Conservation (phyloP, 2,797 vertebrate species). For the Xiphorhynchus erythropygius region DNA sequence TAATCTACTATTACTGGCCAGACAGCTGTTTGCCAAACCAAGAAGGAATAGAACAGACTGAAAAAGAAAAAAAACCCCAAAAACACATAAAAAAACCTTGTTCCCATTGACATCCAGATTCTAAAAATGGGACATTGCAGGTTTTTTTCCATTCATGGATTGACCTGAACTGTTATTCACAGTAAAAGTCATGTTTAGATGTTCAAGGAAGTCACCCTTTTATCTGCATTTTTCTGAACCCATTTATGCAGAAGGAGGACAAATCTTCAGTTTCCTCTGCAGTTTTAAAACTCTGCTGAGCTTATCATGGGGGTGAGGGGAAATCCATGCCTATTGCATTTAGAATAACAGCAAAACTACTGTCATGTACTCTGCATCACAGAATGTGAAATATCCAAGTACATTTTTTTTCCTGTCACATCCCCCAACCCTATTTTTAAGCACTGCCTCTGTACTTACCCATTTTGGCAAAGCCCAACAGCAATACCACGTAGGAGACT, state of each 20-base stretch:
- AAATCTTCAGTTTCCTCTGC: not conserved
- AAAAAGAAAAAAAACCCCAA: not conserved
- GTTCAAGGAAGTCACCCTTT: not conserved
- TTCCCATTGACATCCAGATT: not conserved
- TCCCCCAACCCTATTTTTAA: constrained; percentile 41
- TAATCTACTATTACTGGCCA: constrained; percentile 49
- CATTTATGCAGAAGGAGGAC: not conserved
- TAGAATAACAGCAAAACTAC: not conserved
- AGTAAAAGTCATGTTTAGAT: not conserved
- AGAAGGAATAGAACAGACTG: constrained; percentile 6
- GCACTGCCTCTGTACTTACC: not conserved
- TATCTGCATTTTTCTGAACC: not conserved
- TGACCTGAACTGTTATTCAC: not conserved
- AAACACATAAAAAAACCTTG: not conserved
- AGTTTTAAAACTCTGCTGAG: not conserved
- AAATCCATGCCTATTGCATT: not conserved
- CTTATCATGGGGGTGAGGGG: not conserved
- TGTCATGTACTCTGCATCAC: not conserved
- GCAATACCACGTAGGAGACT: not conserved
- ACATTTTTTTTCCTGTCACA: not conserved
- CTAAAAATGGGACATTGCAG: not conserved
- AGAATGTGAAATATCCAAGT: constrained; percentile 3
- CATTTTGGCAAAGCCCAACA: not conserved
- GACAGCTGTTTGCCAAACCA: constrained; percentile 40
- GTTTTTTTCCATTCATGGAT: not conserved